Evolutionary conservation across 2,888 invertebrate species (phyloP), one percentile per base, ranked within the genome.

Genomic region (Agrotis puta): DNA sequence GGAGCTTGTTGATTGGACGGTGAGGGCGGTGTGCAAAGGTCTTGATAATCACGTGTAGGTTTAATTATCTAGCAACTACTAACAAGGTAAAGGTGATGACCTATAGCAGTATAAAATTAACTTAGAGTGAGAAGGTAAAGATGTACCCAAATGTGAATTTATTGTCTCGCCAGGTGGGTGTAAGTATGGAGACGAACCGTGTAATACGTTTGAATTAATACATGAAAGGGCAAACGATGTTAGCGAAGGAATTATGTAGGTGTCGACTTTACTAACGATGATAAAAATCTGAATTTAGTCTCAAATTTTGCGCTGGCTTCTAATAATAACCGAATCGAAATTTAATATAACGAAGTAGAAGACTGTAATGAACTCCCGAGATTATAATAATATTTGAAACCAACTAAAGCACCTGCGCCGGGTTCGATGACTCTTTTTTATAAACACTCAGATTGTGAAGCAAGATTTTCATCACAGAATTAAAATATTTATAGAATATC

Each of bases 351-450:
- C 24, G 16, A 43, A n/a, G 16, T 22, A 33, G 24, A 43, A 43
- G 11, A 51, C 43, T 33, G 39, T 33, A 45, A 18, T 3, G 56
- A 33, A 20, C 33, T 54, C 24, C 18, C 27, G 13, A 22, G 54
- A 63, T 64, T 59, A 24, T 56, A 20, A 62, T 51, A 24, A 43
- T 53, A 81, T 57, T 43, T 65, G 22, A 76, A 65, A 39, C 67
- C 13, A 54, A 45, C 54, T 51, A 63, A 59, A 78, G 51, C 76
- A 67, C 54, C 73, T 61, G 54, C 13, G 27, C 9, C 48, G 64
- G 70, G 85, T 75, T 82, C 83, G 58, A 53, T 57, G 85, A 70
- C 85, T 67, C 63, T 64, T 57, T 53, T 67, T 70, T 51, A 80
- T 67, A 75, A 79, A 80, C 75, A 65, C 13, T 45, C 16, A 59